Percentiles rank a stretch among this genome's conserved stretches.
Conservation (phyloP, 2,888 invertebrate genomes). For the Ophion ventricosus region DNA sequence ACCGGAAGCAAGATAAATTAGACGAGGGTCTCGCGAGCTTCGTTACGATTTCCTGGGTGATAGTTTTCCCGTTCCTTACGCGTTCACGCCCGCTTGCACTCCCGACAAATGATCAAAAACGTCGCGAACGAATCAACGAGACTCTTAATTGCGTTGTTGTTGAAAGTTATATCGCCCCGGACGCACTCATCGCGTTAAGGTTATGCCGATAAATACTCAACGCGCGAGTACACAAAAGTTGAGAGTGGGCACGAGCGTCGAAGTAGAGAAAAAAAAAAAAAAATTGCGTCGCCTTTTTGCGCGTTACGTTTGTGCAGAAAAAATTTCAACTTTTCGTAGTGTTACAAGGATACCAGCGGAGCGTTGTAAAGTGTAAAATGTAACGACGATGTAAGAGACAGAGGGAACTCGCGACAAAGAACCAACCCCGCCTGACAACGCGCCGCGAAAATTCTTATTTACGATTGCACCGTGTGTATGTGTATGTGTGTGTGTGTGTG, state of each 20-base stretch:
- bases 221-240: conserved; percentile 19
- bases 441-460: conserved; percentile 27
- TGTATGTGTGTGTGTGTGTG: neutral
- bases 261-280: neutral
- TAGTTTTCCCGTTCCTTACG: neutral
- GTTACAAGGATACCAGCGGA: neutral
- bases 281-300: neutral
- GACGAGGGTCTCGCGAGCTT: conserved; percentile 5
- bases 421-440: conserved; percentile 45
- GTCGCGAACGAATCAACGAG: neutral
- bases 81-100: neutral
- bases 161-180: conserved; percentile 3
- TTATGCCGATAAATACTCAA: conserved; percentile 19
- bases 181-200: conserved; percentile 31
- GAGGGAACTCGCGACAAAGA: conserved; percentile 13
- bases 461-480: neutral
- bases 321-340: neutral
- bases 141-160: conserved; percentile 17
- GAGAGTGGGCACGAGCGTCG: conserved; percentile 3
- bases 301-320: neutral
- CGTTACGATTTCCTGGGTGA: conserved; percentile 1
- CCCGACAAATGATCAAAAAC: conserved; percentile 7
- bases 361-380: neutral
- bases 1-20: conserved; percentile 35
- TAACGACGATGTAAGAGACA: neutral